A percentile compares a stretch with the other conserved stretches of the same genome.
Conservation (phyloP, 2,113 vertebrate species). For the Rhea americana region DNA sequence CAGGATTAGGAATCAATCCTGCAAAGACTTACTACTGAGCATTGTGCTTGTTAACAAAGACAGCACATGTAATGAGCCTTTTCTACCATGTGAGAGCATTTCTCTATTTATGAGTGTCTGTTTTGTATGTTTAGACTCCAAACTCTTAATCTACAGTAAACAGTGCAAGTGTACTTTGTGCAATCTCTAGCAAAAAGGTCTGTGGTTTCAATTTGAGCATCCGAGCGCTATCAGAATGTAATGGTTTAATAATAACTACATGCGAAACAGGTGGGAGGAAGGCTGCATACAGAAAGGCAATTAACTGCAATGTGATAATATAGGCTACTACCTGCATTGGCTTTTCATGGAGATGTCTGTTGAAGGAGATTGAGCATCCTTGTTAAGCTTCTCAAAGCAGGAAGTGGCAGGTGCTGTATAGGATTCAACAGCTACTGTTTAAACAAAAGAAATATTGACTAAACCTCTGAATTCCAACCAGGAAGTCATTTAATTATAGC, state of each 20-base stretch:
- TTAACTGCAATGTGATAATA: slow-evolving; percentile 24
- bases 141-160: slow-evolving; percentile 5
- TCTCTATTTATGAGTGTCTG: background rate
- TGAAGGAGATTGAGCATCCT: slow-evolving; percentile 20
- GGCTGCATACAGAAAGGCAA: slow-evolving; percentile 3
- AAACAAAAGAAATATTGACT: slow-evolving; percentile 48
- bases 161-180: background rate
- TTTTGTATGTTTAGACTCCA: background rate
- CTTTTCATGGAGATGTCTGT: background rate
- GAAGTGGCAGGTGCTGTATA: background rate
- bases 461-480: slow-evolving; percentile 18
- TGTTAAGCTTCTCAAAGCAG: background rate
- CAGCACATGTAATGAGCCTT: background rate
- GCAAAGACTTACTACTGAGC: background rate
- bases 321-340: background rate
- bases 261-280: slow-evolving; percentile 6
- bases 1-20: background rate
- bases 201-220: slow-evolving; percentile 19
- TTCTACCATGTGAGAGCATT: background rate
- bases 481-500: slow-evolving; percentile 35
- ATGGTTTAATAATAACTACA: slow-evolving; percentile 8
- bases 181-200: background rate
- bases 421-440: slow-evolving; percentile 23
- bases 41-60: background rate
- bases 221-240: slow-evolving; percentile 8